Conservation (phyloP, 2,797 vertebrate species). For the Acridotheres tristis region DNA sequence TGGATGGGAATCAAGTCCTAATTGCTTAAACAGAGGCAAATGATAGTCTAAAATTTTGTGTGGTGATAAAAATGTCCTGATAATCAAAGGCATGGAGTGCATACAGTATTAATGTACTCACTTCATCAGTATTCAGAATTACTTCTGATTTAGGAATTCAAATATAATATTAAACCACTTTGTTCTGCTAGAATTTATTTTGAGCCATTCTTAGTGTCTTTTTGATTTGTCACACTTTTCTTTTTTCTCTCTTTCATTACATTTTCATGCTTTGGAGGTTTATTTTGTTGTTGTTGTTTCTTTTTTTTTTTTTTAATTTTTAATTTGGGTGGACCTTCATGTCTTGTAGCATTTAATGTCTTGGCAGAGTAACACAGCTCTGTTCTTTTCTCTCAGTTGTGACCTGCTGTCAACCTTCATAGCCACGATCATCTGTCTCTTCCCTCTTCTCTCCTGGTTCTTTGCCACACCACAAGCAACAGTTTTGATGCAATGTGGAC, state of each 20-base stretch:
- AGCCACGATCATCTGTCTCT: background rate
- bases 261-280: background rate
- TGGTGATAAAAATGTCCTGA: background rate
- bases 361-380: background rate
- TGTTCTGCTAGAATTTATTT: background rate
- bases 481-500: background rate
- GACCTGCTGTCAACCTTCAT: background rate
- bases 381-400: background rate
- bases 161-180: background rate
- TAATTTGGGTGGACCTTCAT: background rate
- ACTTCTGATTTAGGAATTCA: background rate
- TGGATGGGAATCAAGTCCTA: background rate
- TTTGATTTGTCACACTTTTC: background rate
- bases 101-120: background rate
- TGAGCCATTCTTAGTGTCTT: background rate
- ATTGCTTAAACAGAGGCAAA: background rate
- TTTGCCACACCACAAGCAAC: rapidly evolving
- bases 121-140: background rate
- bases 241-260: background rate
- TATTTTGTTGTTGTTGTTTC: background rate
- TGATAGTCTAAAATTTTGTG: background rate
- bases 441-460: background rate
- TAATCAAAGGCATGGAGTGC: background rate
- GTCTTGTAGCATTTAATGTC: background rate
- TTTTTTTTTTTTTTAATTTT: background rate